A percentile compares a stretch with the other conserved stretches of the same genome.
Conservation (phyloP, 1,140 invertebrate species). For the Venturia canescens region DNA sequence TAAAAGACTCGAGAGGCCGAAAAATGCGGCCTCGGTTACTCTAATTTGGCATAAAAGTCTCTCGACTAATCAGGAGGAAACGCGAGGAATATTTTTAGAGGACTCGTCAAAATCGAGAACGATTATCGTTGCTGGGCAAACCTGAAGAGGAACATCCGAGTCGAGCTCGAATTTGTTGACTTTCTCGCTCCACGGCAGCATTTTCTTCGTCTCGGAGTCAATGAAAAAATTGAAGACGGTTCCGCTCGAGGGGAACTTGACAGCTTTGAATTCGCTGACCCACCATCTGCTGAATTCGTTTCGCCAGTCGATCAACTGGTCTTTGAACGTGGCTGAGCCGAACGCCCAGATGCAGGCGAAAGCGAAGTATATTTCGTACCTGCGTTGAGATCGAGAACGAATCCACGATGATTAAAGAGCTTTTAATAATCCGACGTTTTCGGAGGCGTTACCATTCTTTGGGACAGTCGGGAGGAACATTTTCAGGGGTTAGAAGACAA, state of each 20-base stretch:
- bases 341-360: constrained; percentile 96
- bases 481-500: constrained; percentile 87
- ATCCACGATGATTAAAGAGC: background rate
- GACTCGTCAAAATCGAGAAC: background rate
- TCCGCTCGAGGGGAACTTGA: constrained; percentile 90
- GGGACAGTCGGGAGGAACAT: constrained; percentile 90
- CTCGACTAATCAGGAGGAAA: too few relatives aligned
- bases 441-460: constrained; percentile 84
- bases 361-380: constrained; percentile 95
- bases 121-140: constrained; percentile 64
- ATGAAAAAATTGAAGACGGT: constrained; percentile 96
- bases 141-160: constrained; percentile 91
- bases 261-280: constrained; percentile 91
- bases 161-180: constrained; percentile 88
- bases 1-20: too few relatives aligned
- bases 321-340: constrained; percentile 93
- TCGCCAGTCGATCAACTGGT: constrained; percentile 92
- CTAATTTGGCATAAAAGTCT: too few relatives aligned
- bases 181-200: constrained; percentile 90
- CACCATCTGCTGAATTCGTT: constrained; percentile 97
- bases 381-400: constrained; percentile 55
- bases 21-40: too few relatives aligned
- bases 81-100: too few relatives aligned
- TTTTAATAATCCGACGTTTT: background rate
- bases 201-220: constrained; percentile 90